Percentiles rank a stretch among this genome's conserved stretches.
phyloP scores from a whole-genome alignment of 2,888 invertebrate genomes.

The Agrilus biguttatus region DNA sequence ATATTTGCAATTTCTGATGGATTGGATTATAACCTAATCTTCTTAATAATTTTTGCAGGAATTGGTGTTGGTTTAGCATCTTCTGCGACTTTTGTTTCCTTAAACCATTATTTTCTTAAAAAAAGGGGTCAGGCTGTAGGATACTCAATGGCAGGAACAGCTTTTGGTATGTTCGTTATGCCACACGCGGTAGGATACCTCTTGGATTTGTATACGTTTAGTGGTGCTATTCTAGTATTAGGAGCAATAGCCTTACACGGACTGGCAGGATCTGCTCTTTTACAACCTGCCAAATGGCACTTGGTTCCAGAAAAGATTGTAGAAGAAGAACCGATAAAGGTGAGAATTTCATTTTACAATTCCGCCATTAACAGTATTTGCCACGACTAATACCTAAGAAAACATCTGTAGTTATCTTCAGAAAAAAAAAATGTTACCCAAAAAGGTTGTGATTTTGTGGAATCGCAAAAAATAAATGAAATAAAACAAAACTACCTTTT shows the following conservation, averaged over 20 bases:
- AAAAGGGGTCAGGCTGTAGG: constrained; percentile 69
- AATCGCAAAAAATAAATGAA: too few relatives aligned
- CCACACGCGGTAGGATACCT: constrained; percentile 57
- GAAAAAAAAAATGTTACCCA: too few relatives aligned
- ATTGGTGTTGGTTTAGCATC: constrained; percentile 65
- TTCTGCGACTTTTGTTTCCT: constrained; percentile 62
- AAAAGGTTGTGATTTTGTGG: too few relatives aligned
- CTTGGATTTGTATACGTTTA: constrained; percentile 47
- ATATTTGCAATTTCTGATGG: too few relatives aligned
- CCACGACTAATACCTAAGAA: too few relatives aligned
- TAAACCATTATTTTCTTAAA: constrained; percentile 63
- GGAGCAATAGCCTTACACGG: constrained; percentile 54
- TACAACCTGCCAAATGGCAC: constrained; percentile 61
- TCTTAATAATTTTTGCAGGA: constrained; percentile 35
- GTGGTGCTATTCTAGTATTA: constrained; percentile 52
- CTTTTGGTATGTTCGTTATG: constrained; percentile 65
- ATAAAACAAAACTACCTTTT: constrained; percentile 5
- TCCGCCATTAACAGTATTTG: too few relatives aligned
- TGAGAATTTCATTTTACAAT: too few relatives aligned
- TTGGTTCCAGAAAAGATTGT: constrained; percentile 43
- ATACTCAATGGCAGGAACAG: constrained; percentile 65
- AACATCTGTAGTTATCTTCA: too few relatives aligned
- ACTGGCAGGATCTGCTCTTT: constrained; percentile 47
- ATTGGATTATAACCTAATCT: too few relatives aligned
- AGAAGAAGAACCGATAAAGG: constrained; percentile 24